Evolutionary conservation across 2,113 vertebrate species (phyloP).

Genomic region (Actenoides lindsayi): DNA sequence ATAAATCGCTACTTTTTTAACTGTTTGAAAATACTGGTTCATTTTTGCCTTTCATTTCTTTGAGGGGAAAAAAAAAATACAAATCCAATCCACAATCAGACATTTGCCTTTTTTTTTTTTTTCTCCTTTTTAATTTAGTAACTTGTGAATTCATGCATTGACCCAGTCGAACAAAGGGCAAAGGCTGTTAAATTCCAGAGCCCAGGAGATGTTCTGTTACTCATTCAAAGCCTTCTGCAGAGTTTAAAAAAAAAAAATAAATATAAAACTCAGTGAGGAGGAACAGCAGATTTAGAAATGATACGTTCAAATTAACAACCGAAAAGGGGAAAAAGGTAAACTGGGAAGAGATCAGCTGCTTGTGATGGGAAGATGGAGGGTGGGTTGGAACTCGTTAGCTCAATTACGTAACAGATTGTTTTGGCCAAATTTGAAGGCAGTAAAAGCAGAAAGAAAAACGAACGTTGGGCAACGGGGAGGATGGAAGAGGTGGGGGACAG

Average conservation of each 20-base stretch:
- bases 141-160: slow-evolving; percentile 60
- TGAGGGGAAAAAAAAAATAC: not conserved
- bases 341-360: not conserved
- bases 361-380: not conserved
- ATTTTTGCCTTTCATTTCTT: not conserved
- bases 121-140: slow-evolving; percentile 40
- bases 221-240: slow-evolving; percentile 40
- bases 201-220: slow-evolving; percentile 50
- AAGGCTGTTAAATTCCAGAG: slow-evolving; percentile 52
- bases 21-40: not conserved
- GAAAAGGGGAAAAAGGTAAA: not conserved
- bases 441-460: not conserved
- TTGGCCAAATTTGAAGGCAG: not conserved
- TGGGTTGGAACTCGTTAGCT: slow-evolving; percentile 10
- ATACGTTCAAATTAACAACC: slow-evolving; percentile 19
- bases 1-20: slow-evolving; percentile 3
- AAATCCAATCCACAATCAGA: slow-evolving; percentile 6
- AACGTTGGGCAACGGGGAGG: not conserved
- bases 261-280: not conserved
- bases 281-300: not conserved
- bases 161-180: slow-evolving; percentile 46
- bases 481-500: not conserved
- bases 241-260: slow-evolving; percentile 24
- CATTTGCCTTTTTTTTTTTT: not conserved
- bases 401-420: slow-evolving; percentile 1